Conservation (phyloP, 2,113 vertebrate genomes). For the Anarrhichthys ocellatus region DNA sequence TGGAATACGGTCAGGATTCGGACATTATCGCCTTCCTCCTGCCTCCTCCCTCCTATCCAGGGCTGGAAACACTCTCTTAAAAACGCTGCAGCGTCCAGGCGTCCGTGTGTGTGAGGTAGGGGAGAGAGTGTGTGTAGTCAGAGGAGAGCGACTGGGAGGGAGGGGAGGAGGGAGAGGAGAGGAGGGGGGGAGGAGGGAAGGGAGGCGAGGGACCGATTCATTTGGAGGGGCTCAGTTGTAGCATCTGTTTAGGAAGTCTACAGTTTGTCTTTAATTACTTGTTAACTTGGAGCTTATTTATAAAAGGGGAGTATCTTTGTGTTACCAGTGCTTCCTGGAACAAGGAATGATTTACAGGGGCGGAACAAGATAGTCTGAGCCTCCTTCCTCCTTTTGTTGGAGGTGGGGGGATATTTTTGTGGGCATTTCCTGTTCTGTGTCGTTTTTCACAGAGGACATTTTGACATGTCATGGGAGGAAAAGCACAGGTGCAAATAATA, state of each 20-base stretch:
- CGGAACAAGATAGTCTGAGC: constrained; percentile 5
- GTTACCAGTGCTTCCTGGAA: constrained; percentile 37
- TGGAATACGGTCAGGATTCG: constrained; percentile 70
- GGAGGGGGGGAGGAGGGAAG: not conserved
- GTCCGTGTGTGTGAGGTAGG: constrained; percentile 77
- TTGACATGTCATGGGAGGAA: not conserved
- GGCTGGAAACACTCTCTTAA: constrained; percentile 74
- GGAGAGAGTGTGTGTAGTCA: constrained; percentile 72
- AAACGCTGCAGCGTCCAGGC: constrained; percentile 84
- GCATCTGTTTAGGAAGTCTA: constrained; percentile 57
- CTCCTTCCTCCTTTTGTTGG: not conserved
- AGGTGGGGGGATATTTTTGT: not conserved
- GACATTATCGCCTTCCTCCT: constrained; percentile 76
- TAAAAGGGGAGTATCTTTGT: constrained; percentile 13
- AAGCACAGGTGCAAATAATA: constrained; percentile 1
- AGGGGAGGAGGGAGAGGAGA: constrained; percentile 24
- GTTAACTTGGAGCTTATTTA: constrained; percentile 11
- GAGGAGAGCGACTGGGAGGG: constrained; percentile 56
- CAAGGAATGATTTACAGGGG: constrained; percentile 23
- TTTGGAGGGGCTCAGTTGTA: constrained; percentile 53
- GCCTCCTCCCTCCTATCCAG: constrained; percentile 77
- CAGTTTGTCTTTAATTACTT: constrained; percentile 53
- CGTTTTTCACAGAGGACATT: not conserved
- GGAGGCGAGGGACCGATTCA: constrained; percentile 10
- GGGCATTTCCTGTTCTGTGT: not conserved